Percentiles rank a stretch among this genome's conserved stretches.
Conservation (phyloP, 2,113 vertebrate species). For the Bos javanicus region DNA sequence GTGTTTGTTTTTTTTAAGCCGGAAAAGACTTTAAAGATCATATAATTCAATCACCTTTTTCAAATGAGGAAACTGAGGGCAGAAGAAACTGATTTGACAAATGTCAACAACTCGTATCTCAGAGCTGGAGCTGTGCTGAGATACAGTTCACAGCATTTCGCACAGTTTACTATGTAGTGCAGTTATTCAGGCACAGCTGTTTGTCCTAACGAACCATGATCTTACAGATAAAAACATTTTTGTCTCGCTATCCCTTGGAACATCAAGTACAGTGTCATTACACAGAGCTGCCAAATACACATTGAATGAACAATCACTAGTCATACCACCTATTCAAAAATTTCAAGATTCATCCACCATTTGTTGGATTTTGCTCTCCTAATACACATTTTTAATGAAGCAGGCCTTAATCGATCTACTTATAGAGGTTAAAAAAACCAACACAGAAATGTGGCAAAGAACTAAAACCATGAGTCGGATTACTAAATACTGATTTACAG, state of each 20-base stretch:
- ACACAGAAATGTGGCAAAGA: constrained; percentile 37
- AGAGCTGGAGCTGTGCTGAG: not conserved
- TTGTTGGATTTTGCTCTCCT: not conserved
- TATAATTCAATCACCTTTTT: constrained; percentile 5
- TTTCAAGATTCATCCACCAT: not conserved
- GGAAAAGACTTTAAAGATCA: not conserved
- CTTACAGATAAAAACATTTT: not conserved
- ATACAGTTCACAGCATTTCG: not conserved
- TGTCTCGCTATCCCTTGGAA: not conserved
- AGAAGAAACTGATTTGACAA: not conserved
- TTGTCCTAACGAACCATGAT: not conserved
- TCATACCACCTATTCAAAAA: not conserved
- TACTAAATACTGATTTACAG: constrained; percentile 6
- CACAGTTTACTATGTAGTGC: not conserved
- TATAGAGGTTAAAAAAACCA: not conserved
- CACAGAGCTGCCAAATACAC: not conserved
- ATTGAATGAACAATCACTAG: not conserved
- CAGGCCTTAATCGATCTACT: not conserved
- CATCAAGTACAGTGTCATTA: not conserved
- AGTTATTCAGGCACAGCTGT: not conserved
- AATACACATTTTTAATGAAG: not conserved
- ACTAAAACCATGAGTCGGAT: constrained; percentile 26
- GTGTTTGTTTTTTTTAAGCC: not conserved
- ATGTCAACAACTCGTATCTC: not conserved
- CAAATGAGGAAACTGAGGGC: constrained; percentile 11